These are phyloP conservation scores for Darevskia nairensis DNA, from an alignment of 2,797 vertebrate genomes.

Conservation along the genomic window DNA sequence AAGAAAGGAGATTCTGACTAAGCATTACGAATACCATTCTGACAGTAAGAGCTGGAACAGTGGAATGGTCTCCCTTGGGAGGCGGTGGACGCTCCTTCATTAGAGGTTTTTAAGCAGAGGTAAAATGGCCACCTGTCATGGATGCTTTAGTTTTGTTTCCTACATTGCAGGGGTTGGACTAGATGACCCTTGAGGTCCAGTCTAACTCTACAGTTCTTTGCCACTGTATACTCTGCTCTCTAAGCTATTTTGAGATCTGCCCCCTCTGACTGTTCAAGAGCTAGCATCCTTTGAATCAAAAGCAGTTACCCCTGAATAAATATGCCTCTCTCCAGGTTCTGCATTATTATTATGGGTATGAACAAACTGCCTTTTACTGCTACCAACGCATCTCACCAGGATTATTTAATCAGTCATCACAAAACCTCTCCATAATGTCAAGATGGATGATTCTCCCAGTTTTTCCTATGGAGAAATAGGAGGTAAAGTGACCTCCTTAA, in stretches of 20 bases:
- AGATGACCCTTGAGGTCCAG: no score
- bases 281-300: neutral
- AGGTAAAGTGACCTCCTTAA: conserved; percentile 30
- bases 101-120: no score
- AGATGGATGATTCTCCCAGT: neutral
- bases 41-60: no score
- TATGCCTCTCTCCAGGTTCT: neutral
- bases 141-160: no score
- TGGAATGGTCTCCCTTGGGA: no score
- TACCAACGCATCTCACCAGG: neutral
- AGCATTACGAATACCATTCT: no score
- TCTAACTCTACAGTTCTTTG: no score
- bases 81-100: no score
- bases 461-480: neutral
- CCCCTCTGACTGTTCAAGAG: neutral
- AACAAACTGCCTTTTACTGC: conserved; percentile 2
- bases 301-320: neutral
- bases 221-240: neutral
- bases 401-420: conserved; percentile 21
- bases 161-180: no score
- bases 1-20: no score
- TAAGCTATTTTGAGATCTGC: neutral
- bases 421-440: neutral
- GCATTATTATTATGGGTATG: conserved; percentile 1
- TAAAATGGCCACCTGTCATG: no score